Evolutionary conservation across 2,113 vertebrate species (phyloP), one percentile per base, ranked within the genome.

Genomic region (Oryzias javanicus): DNA sequence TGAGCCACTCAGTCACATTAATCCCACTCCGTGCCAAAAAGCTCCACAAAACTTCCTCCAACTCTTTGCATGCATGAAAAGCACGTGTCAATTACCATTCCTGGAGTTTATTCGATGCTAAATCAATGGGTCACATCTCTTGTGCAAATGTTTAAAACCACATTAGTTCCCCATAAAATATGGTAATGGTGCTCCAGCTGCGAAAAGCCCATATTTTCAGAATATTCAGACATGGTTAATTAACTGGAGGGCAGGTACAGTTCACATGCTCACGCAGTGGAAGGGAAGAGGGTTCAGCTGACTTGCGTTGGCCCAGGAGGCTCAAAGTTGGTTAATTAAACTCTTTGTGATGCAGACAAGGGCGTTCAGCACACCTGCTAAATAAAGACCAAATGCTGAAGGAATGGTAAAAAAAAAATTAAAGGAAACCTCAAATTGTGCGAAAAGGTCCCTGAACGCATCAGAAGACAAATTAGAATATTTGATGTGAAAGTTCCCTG

Each of bases 391-490:
- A 55, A 68, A 42, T 50, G 64, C 52, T 7, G 46, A 42, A 61
- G 57, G 44, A 2, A n/a, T 50, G 20, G 54, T 51, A 25, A 42
- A 47, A 8, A 49, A n/a, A 47, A 6, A 17, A 55, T 81, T 46
- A 80, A 77, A 80, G 55, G 55, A 67, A 79, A 57, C 41, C 49
- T 58, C 24, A 13, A 46, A 45, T 51, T 56, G 54, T 55, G 64
- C 67, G 67, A 64, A 70, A 71, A 63, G 60, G 56, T 63, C 29
- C 78, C 40, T 25, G 15, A 15, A 53, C 50, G 56, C 64, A 72
- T 80, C 72, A 74, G 10, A 81, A 81, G 70, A 68, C 53, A 65
- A 76, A 82, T 77, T 73, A 72, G 44, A 76, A 78, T 66, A 61
- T 78, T 74, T 64, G 66, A 78, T 76, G 70, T 65, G 42, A n/a